phyloP scores from a whole-genome alignment of 2,888 invertebrate species.

The Drosophila algonquin region DNA sequence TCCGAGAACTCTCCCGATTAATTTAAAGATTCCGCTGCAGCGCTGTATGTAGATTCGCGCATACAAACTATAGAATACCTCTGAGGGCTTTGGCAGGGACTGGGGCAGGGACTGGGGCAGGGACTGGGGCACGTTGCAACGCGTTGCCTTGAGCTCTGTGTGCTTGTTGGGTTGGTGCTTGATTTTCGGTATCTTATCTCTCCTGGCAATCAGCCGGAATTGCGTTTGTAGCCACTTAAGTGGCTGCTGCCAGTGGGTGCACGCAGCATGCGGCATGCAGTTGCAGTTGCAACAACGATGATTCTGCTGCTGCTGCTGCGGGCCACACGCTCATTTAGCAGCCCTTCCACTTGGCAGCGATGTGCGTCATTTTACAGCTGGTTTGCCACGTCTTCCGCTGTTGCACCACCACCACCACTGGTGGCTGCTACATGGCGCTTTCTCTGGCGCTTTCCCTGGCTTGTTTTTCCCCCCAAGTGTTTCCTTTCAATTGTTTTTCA shows the following conservation, averaged over 20 bases:
- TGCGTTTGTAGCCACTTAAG: conserved; percentile 57
- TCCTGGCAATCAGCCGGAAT: conserved; percentile 63
- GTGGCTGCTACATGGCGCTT: background rate
- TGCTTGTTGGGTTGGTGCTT: background rate
- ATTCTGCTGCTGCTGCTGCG: conserved; percentile 9
- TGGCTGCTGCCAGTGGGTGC: conserved; percentile 24
- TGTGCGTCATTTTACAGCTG: conserved; percentile 65
- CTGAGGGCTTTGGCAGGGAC: no score
- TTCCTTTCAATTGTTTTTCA: conserved; percentile 60
- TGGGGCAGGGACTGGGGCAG: no score
- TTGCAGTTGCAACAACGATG: conserved; percentile 13
- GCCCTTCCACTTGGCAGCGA: conserved; percentile 30
- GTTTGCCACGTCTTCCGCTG: conserved; percentile 46
- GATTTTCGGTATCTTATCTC: conserved; percentile 38
- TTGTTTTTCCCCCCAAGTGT: conserved; percentile 11
- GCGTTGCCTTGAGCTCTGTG: conserved; percentile 5
- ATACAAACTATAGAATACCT: background rate
- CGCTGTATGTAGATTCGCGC: background rate
- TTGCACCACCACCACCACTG: conserved; percentile 2
- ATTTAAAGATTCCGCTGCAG: background rate
- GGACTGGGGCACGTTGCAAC: background rate
- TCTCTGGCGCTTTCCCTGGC: no score
- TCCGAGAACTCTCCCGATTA: background rate
- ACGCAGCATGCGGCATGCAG: conserved; percentile 24
- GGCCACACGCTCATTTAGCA: conserved; percentile 69